A percentile compares a stretch with the other conserved stretches of the same genome.
phyloP scores from a whole-genome alignment of 2,797 vertebrate genomes.

The Falco naumanni region DNA sequence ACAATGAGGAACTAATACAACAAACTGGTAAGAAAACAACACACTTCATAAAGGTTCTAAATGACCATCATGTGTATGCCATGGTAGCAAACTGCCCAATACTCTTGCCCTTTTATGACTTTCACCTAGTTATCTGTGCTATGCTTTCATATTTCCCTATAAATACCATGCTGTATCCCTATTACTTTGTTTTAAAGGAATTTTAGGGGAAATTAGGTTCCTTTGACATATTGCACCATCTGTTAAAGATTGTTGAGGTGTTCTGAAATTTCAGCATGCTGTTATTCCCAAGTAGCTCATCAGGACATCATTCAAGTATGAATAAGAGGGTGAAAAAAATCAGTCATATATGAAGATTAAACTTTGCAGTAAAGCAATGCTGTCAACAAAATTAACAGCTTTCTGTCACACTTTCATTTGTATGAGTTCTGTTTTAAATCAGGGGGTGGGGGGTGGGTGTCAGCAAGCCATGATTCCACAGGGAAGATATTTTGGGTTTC shows the following conservation, averaged over 20 bases:
- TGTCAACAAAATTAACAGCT: constrained; percentile 5
- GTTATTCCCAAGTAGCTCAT: neutral
- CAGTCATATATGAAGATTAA: constrained; percentile 12
- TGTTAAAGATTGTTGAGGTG: neutral
- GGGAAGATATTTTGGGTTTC: neutral
- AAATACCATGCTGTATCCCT: neutral
- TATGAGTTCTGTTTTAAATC: neutral
- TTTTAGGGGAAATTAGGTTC: neutral
- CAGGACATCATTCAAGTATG: neutral
- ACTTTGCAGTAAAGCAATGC: neutral
- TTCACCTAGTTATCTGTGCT: neutral
- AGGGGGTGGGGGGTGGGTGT: accelerated
- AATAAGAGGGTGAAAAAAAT: neutral
- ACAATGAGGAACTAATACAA: constrained; percentile 10
- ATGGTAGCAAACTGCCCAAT: neutral
- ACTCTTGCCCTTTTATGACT: neutral
- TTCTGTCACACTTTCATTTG: neutral
- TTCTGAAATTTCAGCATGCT: neutral
- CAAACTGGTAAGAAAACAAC: neutral
- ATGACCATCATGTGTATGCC: neutral
- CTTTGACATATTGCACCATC: neutral
- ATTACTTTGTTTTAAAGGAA: neutral
- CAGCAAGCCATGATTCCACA: neutral
- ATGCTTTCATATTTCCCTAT: neutral
- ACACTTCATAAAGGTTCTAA: neutral